A percentile compares a stretch with the other conserved stretches of the same genome.
Evolutionary conservation across 2,797 vertebrate genomes (phyloP).

Genomic region (Periophthalmus magnuspinnatus): DNA sequence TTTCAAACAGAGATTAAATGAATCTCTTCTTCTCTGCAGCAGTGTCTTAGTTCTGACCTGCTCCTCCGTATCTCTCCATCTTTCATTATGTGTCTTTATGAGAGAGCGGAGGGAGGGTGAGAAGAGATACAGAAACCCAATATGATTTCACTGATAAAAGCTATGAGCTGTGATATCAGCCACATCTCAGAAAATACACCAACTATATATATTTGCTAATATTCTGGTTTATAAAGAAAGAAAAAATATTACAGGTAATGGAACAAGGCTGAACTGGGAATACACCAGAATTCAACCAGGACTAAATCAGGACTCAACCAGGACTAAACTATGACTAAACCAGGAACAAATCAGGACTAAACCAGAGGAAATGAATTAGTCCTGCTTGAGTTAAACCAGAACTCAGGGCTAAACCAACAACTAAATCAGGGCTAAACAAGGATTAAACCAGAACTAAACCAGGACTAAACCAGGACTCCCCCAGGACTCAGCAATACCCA

Average conservation of each 20-base stretch:
- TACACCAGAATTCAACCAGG: background rate
- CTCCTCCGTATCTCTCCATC: background rate
- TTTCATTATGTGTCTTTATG: constrained; percentile 45
- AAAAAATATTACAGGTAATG: no score
- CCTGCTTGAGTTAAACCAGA: no score
- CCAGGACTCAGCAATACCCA: no score
- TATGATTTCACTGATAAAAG: background rate
- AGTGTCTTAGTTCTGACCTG: no score
- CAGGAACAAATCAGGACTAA: background rate
- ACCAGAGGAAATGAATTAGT: no score
- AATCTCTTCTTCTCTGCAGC: background rate
- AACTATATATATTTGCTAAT: background rate
- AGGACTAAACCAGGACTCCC: no score
- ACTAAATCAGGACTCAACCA: background rate
- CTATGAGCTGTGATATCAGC: background rate
- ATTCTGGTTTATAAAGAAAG: no score
- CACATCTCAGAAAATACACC: background rate
- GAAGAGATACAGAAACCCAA: background rate
- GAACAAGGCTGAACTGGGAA: no score
- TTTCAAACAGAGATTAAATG: constrained; percentile 50
- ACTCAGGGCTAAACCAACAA: no score
- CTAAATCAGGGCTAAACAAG: no score
- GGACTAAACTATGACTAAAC: background rate
- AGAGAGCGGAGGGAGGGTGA: constrained; percentile 12
- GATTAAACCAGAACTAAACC: background rate